Conservation (phyloP, 2,113 vertebrate species). For the Talpa occidentalis region DNA sequence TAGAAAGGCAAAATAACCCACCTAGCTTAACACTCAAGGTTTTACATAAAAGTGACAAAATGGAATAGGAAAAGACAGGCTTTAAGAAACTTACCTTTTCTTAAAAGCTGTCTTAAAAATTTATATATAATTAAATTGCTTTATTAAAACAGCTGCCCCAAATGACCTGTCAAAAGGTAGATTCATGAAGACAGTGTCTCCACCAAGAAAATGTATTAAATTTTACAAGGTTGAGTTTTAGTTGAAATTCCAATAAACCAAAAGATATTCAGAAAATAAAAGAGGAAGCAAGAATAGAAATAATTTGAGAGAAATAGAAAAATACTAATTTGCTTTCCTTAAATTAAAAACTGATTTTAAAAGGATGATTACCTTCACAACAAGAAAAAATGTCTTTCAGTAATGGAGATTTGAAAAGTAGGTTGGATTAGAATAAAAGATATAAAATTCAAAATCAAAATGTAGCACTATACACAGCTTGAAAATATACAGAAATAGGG, state of each 20-base stretch:
- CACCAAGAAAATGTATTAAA: background rate
- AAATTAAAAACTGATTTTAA: conserved; percentile 18
- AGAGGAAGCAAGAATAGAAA: conserved; percentile 3
- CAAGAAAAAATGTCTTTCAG: conserved; percentile 21
- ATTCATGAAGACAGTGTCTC: background rate
- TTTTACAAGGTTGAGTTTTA: background rate
- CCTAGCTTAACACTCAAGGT: background rate
- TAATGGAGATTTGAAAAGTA: conserved; percentile 30
- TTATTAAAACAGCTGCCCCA: background rate
- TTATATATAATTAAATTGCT: background rate
- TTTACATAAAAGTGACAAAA: background rate
- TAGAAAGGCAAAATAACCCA: conserved; percentile 5
- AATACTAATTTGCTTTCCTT: background rate
- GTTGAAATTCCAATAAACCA: background rate
- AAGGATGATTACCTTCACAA: background rate
- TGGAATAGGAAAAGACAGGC: background rate
- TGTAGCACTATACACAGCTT: background rate
- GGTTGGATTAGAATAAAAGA: conserved; percentile 10
- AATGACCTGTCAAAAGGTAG: background rate
- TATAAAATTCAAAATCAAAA: background rate
- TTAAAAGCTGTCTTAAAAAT: background rate
- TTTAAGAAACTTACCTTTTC: background rate
- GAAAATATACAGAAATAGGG: background rate
- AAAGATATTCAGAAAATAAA: conserved; percentile 10
- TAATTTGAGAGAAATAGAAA: conserved; percentile 21